These are phyloP conservation scores for Alethe diademata DNA, from an alignment of 2,113 vertebrate species.

Conservation along the genomic window DNA sequence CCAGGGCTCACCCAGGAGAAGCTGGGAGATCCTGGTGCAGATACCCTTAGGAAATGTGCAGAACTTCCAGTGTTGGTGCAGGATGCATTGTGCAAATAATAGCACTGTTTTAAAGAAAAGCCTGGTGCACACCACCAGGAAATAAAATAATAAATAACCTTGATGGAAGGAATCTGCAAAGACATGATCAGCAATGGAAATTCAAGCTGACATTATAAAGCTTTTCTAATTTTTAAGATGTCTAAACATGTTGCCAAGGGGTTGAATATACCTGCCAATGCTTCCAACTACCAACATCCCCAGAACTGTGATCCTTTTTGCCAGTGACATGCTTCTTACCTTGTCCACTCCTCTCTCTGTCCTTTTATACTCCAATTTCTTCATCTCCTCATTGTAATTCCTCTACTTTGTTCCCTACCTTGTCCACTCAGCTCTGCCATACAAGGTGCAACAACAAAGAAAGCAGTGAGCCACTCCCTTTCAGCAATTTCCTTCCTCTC, in stretches of 20 bases:
- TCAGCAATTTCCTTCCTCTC: background rate
- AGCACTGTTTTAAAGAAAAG: background rate
- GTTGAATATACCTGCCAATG: background rate
- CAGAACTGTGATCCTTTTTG: background rate
- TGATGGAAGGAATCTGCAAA: background rate
- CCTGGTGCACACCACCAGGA: background rate
- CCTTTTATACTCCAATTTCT: background rate
- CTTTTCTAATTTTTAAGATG: background rate
- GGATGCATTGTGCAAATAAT: background rate
- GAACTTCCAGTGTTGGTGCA: background rate
- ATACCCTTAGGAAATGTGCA: background rate
- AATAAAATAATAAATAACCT: background rate
- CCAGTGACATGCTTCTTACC: background rate
- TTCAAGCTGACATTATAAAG: background rate
- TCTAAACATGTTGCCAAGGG: background rate
- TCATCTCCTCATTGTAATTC: background rate
- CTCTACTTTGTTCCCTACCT: background rate
- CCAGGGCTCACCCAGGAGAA: background rate
- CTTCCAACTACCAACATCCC: background rate
- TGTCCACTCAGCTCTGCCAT: background rate
- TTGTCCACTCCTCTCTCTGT: background rate
- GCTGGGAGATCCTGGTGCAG: background rate
- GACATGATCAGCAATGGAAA: background rate
- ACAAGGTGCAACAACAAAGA: background rate
- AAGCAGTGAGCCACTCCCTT: background rate